Base-by-base conservation (phyloP, 1,140 invertebrate genomes). In the Eumaeus atala region DNA sequence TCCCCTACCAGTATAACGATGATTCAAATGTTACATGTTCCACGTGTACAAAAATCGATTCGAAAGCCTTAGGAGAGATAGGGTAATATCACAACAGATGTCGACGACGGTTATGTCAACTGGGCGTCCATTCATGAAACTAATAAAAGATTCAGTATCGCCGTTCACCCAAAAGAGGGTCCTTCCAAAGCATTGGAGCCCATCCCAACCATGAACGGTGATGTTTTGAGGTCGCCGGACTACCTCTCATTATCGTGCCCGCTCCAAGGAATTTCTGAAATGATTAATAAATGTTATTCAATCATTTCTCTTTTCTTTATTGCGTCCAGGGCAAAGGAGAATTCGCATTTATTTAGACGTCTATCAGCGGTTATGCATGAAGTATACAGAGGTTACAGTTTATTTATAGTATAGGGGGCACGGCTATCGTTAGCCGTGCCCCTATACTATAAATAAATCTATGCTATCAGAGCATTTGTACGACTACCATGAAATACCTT, bases 71-170 rank as follows among this genome's bases (percentile, higher is more conserved):
- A 58, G 68, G 61, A 70, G 74, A 72, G 72, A 82, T 75, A 70
- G 82, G 66, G 76, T 76, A 80, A 84, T 85, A 85, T 82, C 72
- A 81, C 77, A 83, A 82, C 82, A 85, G 78, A 82, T 85, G 82
- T 77, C 74, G 68, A 64, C 68, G 78, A 84, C 78, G 80, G 77
- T 85, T 85, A 85, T 79, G 80, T 84, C 78, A 80, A 81, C 74
- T 76, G 72, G 71, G 67, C 78, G 67, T 75, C 75, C 76, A 81
- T 83, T 84, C 82, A 77, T 76, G 56, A 75, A 82, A 78, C 78
- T 85, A 85, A 85, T 85, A 85, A 85, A 82, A 84, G 78, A 84
- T 82, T 84, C 82, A 86, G 78, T 72, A 79, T 73, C 75, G 74
- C 72, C 82, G 74, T 81, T 82, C 67, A 70, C 50, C 72, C 67